Conservation (phyloP, 2,888 invertebrate species). For the Sussaba pulchella region DNA sequence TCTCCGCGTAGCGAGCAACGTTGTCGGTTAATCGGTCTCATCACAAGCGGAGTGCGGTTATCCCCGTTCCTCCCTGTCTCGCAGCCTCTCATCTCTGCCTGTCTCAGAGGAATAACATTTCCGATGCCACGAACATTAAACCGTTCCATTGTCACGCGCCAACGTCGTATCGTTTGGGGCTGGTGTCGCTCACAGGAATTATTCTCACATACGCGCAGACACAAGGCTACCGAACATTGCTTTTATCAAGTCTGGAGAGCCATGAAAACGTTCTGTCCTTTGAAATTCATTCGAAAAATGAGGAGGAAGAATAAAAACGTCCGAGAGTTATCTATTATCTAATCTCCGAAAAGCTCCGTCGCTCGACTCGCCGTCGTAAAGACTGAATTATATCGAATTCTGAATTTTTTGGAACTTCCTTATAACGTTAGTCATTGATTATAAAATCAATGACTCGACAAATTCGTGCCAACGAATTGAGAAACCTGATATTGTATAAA, state of each 20-base stretch:
- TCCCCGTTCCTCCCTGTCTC: conserved; percentile 5
- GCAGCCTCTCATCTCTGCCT: conserved; percentile 18
- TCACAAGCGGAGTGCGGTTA: conserved; percentile 18
- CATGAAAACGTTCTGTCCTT: background rate
- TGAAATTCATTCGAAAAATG: background rate
- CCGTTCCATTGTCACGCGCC: conserved; percentile 49
- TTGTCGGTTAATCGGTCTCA: conserved; percentile 53
- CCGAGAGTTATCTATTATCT: conserved; percentile 18
- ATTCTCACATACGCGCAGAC: conserved; percentile 11
- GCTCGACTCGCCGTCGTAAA: background rate
- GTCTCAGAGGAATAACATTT: conserved; percentile 46
- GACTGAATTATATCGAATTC: background rate
- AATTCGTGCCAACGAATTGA: background rate
- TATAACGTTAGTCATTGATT: background rate
- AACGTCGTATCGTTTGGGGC: conserved; percentile 37
- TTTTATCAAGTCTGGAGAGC: background rate
- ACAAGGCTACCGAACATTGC: background rate
- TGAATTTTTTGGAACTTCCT: background rate
- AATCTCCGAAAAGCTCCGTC: conserved; percentile 31
- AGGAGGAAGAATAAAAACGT: background rate
- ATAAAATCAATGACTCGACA: conserved; percentile 1
- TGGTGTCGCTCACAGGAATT: conserved; percentile 8
- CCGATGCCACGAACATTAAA: conserved; percentile 46
- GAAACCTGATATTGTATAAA: conserved; percentile 12
- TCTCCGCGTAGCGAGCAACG: conserved; percentile 15